These are phyloP conservation scores for Trypoxylon attenuatum DNA, from an alignment of 2,888 invertebrate species.

Conservation along the genomic window DNA sequence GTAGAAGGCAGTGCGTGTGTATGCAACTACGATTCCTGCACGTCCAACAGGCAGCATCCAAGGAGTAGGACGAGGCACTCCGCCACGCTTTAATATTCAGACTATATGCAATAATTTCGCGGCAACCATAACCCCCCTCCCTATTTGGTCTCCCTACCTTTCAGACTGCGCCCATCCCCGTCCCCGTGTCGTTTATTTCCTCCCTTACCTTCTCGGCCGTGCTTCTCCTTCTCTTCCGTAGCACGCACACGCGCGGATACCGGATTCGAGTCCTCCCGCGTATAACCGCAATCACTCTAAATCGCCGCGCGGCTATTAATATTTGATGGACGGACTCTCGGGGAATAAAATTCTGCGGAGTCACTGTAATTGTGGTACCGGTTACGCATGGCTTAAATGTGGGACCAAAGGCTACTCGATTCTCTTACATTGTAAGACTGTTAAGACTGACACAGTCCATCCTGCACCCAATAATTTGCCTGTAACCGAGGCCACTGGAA, in stretches of 20 bases:
- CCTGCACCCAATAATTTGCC: too few relatives aligned
- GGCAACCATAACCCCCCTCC: conserved; percentile 65
- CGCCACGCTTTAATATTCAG: conserved; percentile 73
- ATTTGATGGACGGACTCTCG: conserved; percentile 61
- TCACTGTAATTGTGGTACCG: conserved; percentile 50
- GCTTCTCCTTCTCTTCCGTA: conserved; percentile 9
- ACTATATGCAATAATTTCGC: conserved; percentile 74
- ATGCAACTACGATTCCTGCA: conserved; percentile 45
- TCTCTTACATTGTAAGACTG: too few relatives aligned
- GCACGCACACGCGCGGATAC: not conserved
- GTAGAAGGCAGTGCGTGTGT: too few relatives aligned
- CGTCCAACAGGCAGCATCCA: conserved; percentile 46
- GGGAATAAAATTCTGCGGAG: conserved; percentile 35
- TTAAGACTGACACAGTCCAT: too few relatives aligned
- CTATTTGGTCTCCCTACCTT: conserved; percentile 8
- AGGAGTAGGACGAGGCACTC: conserved; percentile 60
- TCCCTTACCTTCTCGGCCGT: conserved; percentile 1
- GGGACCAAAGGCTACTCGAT: not conserved
- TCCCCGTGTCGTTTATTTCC: conserved; percentile 18
- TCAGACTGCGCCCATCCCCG: not conserved
- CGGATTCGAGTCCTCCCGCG: conserved; percentile 12
- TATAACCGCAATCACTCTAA: conserved; percentile 45
- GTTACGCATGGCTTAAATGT: not conserved
- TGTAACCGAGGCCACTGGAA: too few relatives aligned
- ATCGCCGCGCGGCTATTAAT: conserved; percentile 62